phyloP scores from a whole-genome alignment of 1,140 invertebrate species.

The Diorhabda carinulata region DNA sequence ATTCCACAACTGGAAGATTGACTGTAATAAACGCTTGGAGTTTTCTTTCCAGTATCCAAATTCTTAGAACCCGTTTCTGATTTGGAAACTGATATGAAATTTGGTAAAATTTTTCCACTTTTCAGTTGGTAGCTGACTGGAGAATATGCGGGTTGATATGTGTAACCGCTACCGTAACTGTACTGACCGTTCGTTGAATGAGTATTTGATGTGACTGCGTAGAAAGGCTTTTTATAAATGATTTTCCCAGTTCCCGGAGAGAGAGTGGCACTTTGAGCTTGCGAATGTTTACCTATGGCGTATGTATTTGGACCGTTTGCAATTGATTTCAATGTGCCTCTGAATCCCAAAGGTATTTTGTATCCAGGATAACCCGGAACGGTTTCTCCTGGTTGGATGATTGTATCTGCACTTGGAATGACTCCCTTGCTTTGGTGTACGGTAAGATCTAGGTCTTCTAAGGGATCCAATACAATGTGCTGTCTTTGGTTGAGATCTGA shows the following conservation, averaged over 20 bases:
- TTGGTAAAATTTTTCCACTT: constrained; percentile 46
- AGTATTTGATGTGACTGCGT: constrained; percentile 46
- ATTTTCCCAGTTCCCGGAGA: constrained; percentile 55
- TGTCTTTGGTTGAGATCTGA: constrained; percentile 45
- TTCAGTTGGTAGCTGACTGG: constrained; percentile 38
- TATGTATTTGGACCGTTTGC: constrained; percentile 57
- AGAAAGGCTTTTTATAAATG: constrained; percentile 46
- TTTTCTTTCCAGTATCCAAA: constrained; percentile 55
- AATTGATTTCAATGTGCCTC: constrained; percentile 60
- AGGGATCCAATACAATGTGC: constrained; percentile 53
- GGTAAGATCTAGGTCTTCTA: constrained; percentile 52
- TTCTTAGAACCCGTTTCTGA: constrained; percentile 67
- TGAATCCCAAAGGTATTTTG: constrained; percentile 62
- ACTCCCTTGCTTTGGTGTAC: constrained; percentile 51
- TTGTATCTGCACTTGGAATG: constrained; percentile 48
- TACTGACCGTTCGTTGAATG: constrained; percentile 33
- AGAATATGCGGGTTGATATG: constrained; percentile 40
- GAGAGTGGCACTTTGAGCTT: constrained; percentile 61
- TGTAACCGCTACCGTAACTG: constrained; percentile 37
- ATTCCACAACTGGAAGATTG: constrained; percentile 82
- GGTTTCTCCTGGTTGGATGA: constrained; percentile 59
- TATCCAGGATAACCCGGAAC: constrained; percentile 60
- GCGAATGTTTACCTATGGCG: constrained; percentile 56
- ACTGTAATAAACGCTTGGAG: constrained; percentile 74
- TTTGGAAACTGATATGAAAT: constrained; percentile 70